These are phyloP conservation scores for Orthosia gothica DNA, from an alignment of 2,888 invertebrate genomes.

Conservation along the genomic window DNA sequence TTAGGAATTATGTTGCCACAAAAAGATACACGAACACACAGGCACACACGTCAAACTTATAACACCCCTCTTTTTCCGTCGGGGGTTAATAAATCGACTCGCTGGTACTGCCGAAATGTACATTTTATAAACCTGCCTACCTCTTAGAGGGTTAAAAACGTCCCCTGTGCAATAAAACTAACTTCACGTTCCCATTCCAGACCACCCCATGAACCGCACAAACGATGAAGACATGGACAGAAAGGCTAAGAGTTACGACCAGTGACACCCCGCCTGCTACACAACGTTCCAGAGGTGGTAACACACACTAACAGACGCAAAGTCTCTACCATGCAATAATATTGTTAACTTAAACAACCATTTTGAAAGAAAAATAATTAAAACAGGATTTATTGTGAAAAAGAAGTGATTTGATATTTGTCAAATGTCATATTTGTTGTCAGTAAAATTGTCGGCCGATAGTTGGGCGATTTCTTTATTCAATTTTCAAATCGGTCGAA, in stretches of 20 bases:
- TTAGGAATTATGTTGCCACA: no score
- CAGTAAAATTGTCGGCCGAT: not conserved
- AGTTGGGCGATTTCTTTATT: not conserved
- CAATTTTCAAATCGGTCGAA: not conserved
- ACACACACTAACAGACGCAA: slow-evolving; percentile 55
- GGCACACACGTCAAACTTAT: no score
- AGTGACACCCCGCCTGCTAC: slow-evolving; percentile 77
- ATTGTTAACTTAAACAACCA: slow-evolving; percentile 29
- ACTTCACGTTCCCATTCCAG: slow-evolving; percentile 66
- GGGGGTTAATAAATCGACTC: no score
- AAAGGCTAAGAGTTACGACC: slow-evolving; percentile 88
- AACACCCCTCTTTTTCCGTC: no score
- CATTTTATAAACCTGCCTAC: no score
- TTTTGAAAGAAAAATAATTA: not conserved
- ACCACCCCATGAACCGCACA: slow-evolving; percentile 87
- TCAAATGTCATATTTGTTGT: slow-evolving; percentile 31
- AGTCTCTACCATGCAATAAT: slow-evolving; percentile 57
- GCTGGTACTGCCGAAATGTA: no score
- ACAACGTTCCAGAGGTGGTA: slow-evolving; percentile 65
- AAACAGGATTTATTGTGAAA: not conserved
- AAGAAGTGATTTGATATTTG: slow-evolving; percentile 4
- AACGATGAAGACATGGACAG: slow-evolving; percentile 89
- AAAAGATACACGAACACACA: no score
- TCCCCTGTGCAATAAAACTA: not conserved
- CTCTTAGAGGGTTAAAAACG: no score